These are phyloP conservation scores for Dipodomys spectabilis DNA, from an alignment of 2,113 vertebrate species.

Conservation along the genomic window DNA sequence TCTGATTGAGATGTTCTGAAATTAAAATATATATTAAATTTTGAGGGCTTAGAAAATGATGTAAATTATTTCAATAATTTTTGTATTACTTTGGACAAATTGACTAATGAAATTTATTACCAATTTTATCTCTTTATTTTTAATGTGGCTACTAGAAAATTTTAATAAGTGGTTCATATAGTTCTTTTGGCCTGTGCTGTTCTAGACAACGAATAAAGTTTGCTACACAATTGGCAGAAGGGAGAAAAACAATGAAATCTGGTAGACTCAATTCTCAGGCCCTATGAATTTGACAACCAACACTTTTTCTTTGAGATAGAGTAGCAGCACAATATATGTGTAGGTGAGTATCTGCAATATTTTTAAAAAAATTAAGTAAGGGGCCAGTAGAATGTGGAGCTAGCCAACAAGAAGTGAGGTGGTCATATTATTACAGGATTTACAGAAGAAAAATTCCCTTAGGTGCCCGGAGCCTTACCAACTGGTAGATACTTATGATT, in stretches of 20 bases:
- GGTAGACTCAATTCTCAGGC: not conserved
- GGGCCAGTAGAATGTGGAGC: not conserved
- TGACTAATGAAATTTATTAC: not conserved
- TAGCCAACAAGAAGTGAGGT: not conserved
- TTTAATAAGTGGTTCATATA: not conserved
- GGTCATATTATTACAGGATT: not conserved
- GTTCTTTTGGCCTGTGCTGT: not conserved
- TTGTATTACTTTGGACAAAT: not conserved
- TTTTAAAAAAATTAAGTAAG: not conserved
- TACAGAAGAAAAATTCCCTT: not conserved
- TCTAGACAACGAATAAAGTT: not conserved
- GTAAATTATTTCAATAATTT: not conserved
- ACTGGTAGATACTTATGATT: not conserved
- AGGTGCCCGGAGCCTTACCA: not conserved
- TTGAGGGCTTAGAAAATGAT: not conserved
- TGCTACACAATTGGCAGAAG: not conserved
- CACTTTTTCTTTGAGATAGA: not conserved
- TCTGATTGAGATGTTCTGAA: not conserved
- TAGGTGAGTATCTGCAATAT: too few species aligned
- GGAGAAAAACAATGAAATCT: not conserved
- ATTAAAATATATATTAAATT: not conserved
- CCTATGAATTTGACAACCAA: not conserved
- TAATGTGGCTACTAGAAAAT: not conserved
- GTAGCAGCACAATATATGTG: not conserved
- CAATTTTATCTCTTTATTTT: not conserved